phyloP scores from a whole-genome alignment of 2,797 vertebrate species.

The Vipera ursinii region DNA sequence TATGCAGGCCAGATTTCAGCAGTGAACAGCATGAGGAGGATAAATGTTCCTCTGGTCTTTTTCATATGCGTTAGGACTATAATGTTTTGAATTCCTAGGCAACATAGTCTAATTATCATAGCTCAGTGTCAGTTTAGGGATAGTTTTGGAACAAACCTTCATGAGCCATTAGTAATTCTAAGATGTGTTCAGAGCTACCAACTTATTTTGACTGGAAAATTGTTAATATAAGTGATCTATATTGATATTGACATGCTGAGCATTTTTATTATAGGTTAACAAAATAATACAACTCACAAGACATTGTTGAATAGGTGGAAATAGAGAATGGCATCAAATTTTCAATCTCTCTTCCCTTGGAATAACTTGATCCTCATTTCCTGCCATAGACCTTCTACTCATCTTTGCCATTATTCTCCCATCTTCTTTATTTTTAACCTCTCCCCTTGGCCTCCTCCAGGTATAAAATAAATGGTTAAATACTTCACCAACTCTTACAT shows the following conservation, averaged over 20 bases:
- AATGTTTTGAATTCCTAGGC: neutral
- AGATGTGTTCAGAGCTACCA: neutral
- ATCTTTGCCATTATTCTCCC: neutral
- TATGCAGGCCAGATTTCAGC: constrained; percentile 22
- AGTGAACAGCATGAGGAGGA: neutral
- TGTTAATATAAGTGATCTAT: neutral
- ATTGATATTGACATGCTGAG: neutral
- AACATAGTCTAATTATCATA: neutral
- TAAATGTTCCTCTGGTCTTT: neutral
- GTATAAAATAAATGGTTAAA: neutral
- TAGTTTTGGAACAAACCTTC: neutral
- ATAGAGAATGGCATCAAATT: neutral
- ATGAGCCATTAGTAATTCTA: neutral
- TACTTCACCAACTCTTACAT: neutral
- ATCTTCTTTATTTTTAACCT: neutral
- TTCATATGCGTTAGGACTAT: neutral
- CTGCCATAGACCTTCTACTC: neutral
- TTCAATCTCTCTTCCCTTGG: neutral
- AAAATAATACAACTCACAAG: neutral
- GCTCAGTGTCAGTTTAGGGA: neutral
- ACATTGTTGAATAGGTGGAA: neutral
- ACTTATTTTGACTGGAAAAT: neutral
- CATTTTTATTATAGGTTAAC: neutral
- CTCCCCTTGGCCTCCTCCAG: neutral
- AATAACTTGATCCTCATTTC: neutral